Evolutionary conservation across 2,888 invertebrate genomes (phyloP).

Genomic region (Morpho helenor): DNA sequence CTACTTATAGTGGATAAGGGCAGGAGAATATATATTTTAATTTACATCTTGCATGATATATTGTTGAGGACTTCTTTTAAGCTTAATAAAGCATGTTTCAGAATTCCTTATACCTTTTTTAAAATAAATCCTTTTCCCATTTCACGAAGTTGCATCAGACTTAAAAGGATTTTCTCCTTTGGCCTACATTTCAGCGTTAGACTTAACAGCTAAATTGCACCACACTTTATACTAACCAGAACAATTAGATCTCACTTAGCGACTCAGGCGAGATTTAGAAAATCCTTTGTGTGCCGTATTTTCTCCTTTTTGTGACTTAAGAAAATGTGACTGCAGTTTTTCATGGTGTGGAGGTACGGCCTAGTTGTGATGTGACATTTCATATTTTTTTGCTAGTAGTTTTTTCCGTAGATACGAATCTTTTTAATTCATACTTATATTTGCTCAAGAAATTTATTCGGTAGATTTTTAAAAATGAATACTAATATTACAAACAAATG

Average conservation of each 20-base stretch:
- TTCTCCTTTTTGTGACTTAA: neutral
- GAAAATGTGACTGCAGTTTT: conserved; percentile 1
- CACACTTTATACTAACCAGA: conserved; percentile 19
- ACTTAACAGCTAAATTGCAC: conserved; percentile 17
- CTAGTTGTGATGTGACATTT: no score
- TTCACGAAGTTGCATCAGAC: neutral
- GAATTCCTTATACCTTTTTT: neutral
- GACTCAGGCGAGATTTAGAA: conserved; percentile 18
- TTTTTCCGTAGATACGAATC: no score
- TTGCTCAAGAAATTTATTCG: no score
- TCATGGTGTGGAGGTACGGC: neutral
- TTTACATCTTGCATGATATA: no score
- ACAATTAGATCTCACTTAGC: conserved; percentile 24
- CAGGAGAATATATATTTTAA: no score
- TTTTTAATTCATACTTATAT: no score
- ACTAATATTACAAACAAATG: no score
- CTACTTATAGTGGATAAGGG: no score
- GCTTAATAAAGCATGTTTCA: neutral
- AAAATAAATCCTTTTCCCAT: no score
- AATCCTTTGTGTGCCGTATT: conserved; percentile 19
- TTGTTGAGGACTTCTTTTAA: no score
- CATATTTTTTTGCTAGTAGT: no score
- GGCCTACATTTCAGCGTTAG: conserved; percentile 20
- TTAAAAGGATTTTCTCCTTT: conserved; percentile 14
- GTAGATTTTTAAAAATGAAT: no score